Conservation (phyloP, 2,888 invertebrate genomes). For the Leucoma salicis region DNA sequence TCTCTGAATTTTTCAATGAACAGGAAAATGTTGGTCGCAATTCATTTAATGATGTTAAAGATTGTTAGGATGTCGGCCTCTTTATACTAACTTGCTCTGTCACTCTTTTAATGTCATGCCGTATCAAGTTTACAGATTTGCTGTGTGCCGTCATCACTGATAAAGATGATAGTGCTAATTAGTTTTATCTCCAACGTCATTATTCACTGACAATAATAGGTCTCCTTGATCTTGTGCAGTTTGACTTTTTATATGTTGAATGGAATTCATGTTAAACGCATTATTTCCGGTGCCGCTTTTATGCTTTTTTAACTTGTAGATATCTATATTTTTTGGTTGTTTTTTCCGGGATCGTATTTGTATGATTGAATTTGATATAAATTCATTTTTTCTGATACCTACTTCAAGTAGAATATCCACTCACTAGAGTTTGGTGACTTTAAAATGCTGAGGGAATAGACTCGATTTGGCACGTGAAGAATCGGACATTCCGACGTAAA, state of each 20-base stretch:
- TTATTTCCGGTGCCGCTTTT: neutral
- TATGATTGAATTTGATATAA: too few relatives aligned
- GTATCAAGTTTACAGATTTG: constrained; percentile 1
- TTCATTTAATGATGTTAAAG: too few relatives aligned
- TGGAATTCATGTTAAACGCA: neutral
- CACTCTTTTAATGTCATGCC: neutral
- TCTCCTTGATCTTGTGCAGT: constrained; percentile 37
- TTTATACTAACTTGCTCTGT: neutral
- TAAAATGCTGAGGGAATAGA: too few relatives aligned
- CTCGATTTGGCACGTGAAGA: too few relatives aligned
- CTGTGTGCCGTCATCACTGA: neutral
- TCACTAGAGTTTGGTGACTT: too few relatives aligned
- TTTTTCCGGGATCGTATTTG: too few relatives aligned
- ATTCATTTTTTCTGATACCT: too few relatives aligned
- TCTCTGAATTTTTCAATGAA: too few relatives aligned
- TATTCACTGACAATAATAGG: constrained; percentile 21
- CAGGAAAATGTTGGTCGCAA: too few relatives aligned
- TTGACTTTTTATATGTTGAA: constrained; percentile 9
- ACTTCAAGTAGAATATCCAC: too few relatives aligned
- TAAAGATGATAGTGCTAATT: neutral
- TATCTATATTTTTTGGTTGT: too few relatives aligned
- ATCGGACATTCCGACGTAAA: too few relatives aligned
- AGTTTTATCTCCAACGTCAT: constrained; percentile 5
- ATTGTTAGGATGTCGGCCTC: neutral
- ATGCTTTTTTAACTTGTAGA: neutral